phyloP scores from a whole-genome alignment of 2,888 invertebrate genomes.

The Thecophora atra region DNA sequence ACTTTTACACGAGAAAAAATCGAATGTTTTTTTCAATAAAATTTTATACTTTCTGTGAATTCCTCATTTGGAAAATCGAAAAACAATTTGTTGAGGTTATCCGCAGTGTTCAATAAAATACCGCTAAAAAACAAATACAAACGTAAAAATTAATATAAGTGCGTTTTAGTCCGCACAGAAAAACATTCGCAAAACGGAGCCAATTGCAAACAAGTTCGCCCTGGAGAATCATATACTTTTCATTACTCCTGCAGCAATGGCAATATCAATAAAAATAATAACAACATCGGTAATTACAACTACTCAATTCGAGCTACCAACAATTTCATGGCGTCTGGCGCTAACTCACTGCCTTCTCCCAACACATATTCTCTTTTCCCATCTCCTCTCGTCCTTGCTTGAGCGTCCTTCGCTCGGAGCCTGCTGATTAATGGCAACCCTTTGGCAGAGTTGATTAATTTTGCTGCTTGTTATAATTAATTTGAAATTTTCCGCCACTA shows the following conservation, averaged over 20 bases:
- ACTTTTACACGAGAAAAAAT: background rate
- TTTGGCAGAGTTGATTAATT: constrained; percentile 33
- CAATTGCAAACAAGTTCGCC: constrained; percentile 28
- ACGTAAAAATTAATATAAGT: background rate
- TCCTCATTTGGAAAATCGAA: too few relatives aligned
- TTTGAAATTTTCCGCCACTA: constrained; percentile 30
- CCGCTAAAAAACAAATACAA: background rate
- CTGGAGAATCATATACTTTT: constrained; percentile 20
- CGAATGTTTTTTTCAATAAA: background rate
- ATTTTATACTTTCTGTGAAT: background rate
- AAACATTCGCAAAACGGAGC: constrained; percentile 9
- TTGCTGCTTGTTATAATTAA: constrained; percentile 35
- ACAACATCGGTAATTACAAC: background rate
- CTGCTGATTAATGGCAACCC: constrained; percentile 30
- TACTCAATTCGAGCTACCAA: too few relatives aligned
- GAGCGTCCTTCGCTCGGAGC: background rate
- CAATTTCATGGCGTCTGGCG: too few relatives aligned
- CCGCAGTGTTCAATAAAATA: background rate
- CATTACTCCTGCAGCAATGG: background rate
- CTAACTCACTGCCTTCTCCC: background rate
- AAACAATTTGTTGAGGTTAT: too few relatives aligned
- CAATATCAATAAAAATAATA: background rate
- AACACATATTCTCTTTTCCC: background rate
- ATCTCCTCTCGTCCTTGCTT: background rate
- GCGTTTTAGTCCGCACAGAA: background rate